phyloP scores from a whole-genome alignment of 2,888 invertebrate species.

The Sisyra terminalis region DNA sequence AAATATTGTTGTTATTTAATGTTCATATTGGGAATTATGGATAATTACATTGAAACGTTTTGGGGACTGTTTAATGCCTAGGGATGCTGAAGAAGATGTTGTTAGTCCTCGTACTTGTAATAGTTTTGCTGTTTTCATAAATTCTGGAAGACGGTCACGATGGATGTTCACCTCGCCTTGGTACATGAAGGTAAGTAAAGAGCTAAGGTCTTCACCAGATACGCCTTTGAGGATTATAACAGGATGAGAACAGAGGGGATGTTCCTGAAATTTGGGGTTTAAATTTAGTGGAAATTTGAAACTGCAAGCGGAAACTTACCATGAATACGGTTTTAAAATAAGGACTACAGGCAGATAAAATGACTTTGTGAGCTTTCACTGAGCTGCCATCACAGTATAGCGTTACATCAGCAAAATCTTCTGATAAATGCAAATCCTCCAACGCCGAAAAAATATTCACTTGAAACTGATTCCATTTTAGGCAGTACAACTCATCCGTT shows the following conservation, averaged over 20 bases:
- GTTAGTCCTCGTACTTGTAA: conserved; percentile 46
- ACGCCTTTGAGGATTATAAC: conserved; percentile 57
- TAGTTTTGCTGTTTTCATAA: conserved; percentile 47
- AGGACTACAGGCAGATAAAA: conserved; percentile 57
- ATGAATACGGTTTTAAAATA: conserved; percentile 60
- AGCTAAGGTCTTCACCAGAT: conserved; percentile 44
- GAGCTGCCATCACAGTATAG: conserved; percentile 54
- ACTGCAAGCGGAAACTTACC: conserved; percentile 25
- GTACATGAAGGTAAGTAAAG: conserved; percentile 52
- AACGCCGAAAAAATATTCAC: conserved; percentile 50
- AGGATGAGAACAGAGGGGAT: conserved; percentile 47
- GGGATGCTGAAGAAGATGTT: conserved; percentile 4
- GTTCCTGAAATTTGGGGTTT: conserved; percentile 1
- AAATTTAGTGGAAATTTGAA: neutral
- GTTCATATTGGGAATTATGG: no score
- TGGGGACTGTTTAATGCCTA: neutral
- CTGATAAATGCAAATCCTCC: conserved; percentile 49
- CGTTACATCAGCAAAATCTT: conserved; percentile 56
- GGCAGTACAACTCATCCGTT: conserved; percentile 25
- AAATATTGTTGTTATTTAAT: no score
- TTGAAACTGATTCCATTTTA: conserved; percentile 61
- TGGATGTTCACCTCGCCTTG: conserved; percentile 55
- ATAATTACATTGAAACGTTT: neutral
- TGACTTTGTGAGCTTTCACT: conserved; percentile 58
- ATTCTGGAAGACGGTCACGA: conserved; percentile 45